phyloP scores from a whole-genome alignment of 1,140 invertebrate species.

The Trichonephila clavipes region DNA sequence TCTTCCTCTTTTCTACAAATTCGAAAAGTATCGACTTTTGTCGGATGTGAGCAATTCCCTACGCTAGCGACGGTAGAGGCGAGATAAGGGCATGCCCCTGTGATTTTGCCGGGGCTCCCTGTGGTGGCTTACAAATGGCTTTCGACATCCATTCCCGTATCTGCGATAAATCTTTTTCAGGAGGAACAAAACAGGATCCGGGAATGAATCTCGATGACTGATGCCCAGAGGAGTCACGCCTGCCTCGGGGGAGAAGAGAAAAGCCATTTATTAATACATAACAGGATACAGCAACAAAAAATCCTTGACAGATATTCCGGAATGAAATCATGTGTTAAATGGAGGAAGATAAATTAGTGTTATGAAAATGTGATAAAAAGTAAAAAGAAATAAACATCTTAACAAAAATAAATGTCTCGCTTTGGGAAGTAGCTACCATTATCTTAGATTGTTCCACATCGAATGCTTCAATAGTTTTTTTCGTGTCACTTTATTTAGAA shows the following conservation, averaged over 20 bases:
- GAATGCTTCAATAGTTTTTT: too few species aligned
- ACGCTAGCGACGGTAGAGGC: not conserved
- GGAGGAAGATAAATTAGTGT: not conserved
- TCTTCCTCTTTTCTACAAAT: not conserved
- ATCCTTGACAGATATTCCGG: not conserved
- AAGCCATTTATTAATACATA: too few species aligned
- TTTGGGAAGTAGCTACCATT: too few species aligned
- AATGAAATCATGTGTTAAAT: constrained; percentile 5
- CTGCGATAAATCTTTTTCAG: not conserved
- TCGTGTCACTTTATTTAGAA: too few species aligned
- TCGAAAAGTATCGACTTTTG: not conserved
- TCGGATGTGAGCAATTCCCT: not conserved
- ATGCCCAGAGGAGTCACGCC: not conserved
- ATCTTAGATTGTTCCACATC: too few species aligned
- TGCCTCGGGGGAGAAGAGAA: not conserved
- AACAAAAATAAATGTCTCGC: too few species aligned
- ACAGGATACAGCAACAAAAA: too few species aligned
- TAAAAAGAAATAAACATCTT: too few species aligned
- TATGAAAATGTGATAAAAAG: not conserved
- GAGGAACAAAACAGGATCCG: not conserved
- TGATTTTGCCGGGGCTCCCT: not conserved
- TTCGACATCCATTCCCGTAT: not conserved
- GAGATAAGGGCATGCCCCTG: not conserved
- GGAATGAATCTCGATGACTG: constrained; percentile 7
- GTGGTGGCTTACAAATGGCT: not conserved